Percentiles rank a stretch among this genome's conserved stretches.
phyloP scores from a whole-genome alignment of 2,113 vertebrate genomes.

The Gadus chalcogrammus region DNA sequence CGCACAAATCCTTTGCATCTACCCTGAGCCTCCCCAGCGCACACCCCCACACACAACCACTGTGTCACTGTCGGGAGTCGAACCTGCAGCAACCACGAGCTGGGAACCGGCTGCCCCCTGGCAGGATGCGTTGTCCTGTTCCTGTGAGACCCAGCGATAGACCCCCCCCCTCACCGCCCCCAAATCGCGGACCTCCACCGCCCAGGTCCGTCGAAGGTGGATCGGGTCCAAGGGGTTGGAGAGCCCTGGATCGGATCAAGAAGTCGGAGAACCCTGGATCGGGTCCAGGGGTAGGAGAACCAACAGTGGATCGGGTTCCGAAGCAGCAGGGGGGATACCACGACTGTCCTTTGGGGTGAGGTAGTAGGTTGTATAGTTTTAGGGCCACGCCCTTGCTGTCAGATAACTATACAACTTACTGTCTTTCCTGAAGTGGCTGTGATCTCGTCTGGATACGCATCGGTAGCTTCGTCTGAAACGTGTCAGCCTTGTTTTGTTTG shows the following conservation, averaged over 20 bases:
- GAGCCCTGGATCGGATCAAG: slow-evolving; percentile 24
- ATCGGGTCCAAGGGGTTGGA: no score
- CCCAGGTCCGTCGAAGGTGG: slow-evolving; percentile 22
- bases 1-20: no score
- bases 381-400: slow-evolving; percentile 91
- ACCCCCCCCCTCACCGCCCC: no score
- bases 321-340: slow-evolving; percentile 23
- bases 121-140: slow-evolving; percentile 30
- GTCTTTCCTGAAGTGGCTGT: slow-evolving; percentile 99
- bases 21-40: no score
- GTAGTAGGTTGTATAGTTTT: slow-evolving; percentile 99
- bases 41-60: no score
- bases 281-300: slow-evolving; percentile 1
- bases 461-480: slow-evolving; percentile 27
- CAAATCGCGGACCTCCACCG: no score
- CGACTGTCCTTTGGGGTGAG: slow-evolving; percentile 99
- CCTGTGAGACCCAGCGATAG: slow-evolving; percentile 48
- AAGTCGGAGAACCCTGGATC: slow-evolving; percentile 4
- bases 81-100: no score
- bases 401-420: slow-evolving; percentile 99
- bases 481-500: background rate
- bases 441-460: slow-evolving; percentile 67
- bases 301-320: background rate
- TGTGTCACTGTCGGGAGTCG: no score
- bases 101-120: no score